These are phyloP conservation scores for Antheraea mylitta DNA, from an alignment of 1,140 invertebrate genomes.

Conservation along the genomic window DNA sequence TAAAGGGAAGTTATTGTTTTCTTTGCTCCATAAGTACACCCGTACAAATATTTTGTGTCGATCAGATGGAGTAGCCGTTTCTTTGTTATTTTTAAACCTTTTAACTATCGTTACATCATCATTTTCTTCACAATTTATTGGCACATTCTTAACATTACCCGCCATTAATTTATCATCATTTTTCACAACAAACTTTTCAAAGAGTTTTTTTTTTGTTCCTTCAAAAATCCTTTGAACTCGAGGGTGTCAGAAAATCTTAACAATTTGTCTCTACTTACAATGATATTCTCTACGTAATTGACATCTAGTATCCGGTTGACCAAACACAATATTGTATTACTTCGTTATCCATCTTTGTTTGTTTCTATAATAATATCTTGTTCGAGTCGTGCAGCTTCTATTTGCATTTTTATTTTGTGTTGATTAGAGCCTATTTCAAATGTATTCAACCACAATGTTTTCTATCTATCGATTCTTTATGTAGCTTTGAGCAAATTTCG, in stretches of 20 bases:
- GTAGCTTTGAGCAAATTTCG: not conserved
- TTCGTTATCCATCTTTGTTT: not conserved
- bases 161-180: too few relatives aligned
- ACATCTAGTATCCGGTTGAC: not conserved
- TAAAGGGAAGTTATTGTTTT: too few relatives aligned
- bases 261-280: not conserved
- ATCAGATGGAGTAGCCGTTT: too few relatives aligned
- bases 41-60: too few relatives aligned
- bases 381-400: not conserved
- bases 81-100: too few relatives aligned
- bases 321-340: not conserved
- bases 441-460: not conserved
- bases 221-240: not conserved
- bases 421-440: not conserved
- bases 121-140: too few relatives aligned
- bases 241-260: not conserved
- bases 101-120: too few relatives aligned
- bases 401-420: not conserved
- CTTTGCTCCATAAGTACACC: too few relatives aligned
- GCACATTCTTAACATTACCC: too few relatives aligned
- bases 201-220: too few relatives aligned
- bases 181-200: too few relatives aligned
- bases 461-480: not conserved
- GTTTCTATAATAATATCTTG: conserved; percentile 3
- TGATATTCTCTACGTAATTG: not conserved